phyloP scores from a whole-genome alignment of 2,113 vertebrate genomes.

The Stegastes partitus region DNA sequence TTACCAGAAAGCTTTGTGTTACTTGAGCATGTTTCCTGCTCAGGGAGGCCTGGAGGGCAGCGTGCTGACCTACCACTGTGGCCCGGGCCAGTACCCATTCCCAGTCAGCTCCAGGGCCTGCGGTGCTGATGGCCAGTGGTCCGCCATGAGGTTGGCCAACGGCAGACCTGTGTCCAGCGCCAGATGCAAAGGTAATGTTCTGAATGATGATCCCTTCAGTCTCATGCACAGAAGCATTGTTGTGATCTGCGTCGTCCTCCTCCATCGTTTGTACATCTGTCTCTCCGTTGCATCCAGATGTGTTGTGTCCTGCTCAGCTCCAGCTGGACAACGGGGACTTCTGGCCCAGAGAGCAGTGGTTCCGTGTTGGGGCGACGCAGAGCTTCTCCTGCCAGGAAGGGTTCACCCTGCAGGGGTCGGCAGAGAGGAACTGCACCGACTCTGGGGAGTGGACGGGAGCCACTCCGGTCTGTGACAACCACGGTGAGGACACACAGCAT shows the following conservation, averaged over 20 bases:
- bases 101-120: conserved; percentile 81
- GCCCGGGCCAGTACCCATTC: conserved; percentile 76
- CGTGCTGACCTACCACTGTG: conserved; percentile 86
- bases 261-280: not conserved
- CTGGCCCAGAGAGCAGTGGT: conserved; percentile 78
- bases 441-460: conserved; percentile 89
- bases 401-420: conserved; percentile 83
- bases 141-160: conserved; percentile 67
- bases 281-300: conserved; percentile 67
- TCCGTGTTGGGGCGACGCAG: conserved; percentile 56
- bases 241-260: accelerated
- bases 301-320: conserved; percentile 86
- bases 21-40: not conserved
- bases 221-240: not conserved
- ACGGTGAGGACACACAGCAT: conserved; percentile 77
- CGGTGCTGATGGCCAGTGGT: conserved; percentile 83
- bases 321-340: conserved; percentile 86
- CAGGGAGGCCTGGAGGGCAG: conserved; percentile 84
- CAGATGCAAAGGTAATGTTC: conserved; percentile 84
- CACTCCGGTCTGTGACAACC: conserved; percentile 84
- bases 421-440: conserved; percentile 83
- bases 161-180: conserved; percentile 57
- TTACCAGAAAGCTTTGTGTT: conserved; percentile 11
- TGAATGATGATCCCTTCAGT: not conserved
- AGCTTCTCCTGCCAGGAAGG: conserved; percentile 88